A percentile compares a stretch with the other conserved stretches of the same genome.
phyloP scores from a whole-genome alignment of 2,888 invertebrate genomes.

The Gibbula magus region DNA sequence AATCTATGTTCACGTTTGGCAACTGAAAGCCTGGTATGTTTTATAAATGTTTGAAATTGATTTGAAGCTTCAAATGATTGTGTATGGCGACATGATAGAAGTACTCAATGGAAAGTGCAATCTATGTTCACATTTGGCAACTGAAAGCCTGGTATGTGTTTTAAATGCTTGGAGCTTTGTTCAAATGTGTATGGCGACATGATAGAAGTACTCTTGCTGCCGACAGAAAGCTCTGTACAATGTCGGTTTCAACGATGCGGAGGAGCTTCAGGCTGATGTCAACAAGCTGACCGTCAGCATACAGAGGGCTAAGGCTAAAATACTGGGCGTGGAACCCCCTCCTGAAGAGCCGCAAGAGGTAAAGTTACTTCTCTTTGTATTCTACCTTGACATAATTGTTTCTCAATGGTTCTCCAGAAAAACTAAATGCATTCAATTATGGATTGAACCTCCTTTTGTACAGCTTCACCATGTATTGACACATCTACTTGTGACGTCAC shows the following conservation, averaged over 20 bases:
- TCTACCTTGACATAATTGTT: background rate
- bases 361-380: background rate
- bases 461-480: too few relatives aligned
- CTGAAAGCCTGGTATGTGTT: too few relatives aligned
- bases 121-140: background rate
- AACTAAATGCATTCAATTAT: too few relatives aligned
- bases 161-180: background rate
- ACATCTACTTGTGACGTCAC: too few relatives aligned
- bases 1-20: too few relatives aligned
- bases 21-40: too few relatives aligned
- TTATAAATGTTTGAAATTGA: too few relatives aligned
- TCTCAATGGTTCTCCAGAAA: too few relatives aligned
- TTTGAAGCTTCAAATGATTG: too few relatives aligned
- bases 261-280: slow-evolving; percentile 87
- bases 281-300: slow-evolving; percentile 83
- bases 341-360: slow-evolving; percentile 80
- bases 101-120: too few relatives aligned
- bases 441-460: too few relatives aligned
- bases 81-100: too few relatives aligned
- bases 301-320: slow-evolving; percentile 78
- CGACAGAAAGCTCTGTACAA: slow-evolving; percentile 83
- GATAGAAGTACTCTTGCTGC: background rate
- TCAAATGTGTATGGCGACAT: background rate
- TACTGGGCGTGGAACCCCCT: slow-evolving; percentile 77
- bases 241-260: slow-evolving; percentile 84